Conservation (phyloP, 1,140 invertebrate species). For the Lanistes nyassanus region DNA sequence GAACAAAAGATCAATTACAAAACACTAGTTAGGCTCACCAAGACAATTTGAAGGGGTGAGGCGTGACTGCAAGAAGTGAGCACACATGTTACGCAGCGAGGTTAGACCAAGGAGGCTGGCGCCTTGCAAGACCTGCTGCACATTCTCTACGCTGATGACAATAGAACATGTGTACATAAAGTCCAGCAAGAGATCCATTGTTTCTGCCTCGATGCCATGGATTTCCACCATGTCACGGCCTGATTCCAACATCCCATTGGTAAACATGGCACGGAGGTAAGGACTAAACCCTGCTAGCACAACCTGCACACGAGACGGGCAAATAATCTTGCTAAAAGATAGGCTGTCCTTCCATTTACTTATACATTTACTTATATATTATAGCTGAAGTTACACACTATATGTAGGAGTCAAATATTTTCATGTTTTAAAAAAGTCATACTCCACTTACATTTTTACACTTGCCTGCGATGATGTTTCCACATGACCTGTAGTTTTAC, state of each 20-base stretch:
- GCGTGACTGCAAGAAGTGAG: constrained; percentile 60
- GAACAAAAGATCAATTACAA: neutral
- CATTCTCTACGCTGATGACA: constrained; percentile 78
- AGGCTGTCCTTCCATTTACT: neutral
- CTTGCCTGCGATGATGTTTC: too few relatives aligned
- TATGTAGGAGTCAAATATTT: neutral
- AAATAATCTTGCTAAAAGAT: neutral
- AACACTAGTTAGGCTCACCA: constrained; percentile 41
- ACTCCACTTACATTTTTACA: too few relatives aligned
- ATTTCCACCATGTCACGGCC: constrained; percentile 79
- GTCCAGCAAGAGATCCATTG: constrained; percentile 82
- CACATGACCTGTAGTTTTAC: too few relatives aligned
- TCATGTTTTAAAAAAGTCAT: neutral
- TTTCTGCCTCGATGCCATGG: constrained; percentile 80
- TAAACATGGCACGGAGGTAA: constrained; percentile 64
- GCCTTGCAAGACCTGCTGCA: constrained; percentile 83
- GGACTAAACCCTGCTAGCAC: constrained; percentile 63
- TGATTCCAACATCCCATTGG: constrained; percentile 65
- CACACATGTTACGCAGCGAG: constrained; percentile 53
- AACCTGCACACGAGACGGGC: constrained; percentile 25
- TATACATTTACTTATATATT: neutral
- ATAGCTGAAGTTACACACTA: neutral
- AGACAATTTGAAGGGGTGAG: constrained; percentile 60
- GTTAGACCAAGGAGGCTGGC: constrained; percentile 63
- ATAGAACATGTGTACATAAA: constrained; percentile 87